phyloP scores from a whole-genome alignment of 2,888 invertebrate genomes.

The Plebejus anna region DNA sequence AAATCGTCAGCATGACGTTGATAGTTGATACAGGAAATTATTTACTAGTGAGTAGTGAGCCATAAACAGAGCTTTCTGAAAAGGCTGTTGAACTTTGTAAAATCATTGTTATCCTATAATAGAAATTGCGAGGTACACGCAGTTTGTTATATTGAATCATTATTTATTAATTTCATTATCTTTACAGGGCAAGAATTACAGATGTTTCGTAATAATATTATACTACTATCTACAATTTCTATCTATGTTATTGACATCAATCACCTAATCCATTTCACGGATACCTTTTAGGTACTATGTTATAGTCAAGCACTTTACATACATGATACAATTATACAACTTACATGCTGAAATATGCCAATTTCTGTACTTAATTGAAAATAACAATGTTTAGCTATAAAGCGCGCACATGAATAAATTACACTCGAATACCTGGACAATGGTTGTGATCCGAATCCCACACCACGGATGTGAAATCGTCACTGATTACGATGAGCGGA shows the following conservation, averaged over 20 bases:
- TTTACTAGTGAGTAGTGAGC: not conserved
- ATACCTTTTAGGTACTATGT: too few species aligned
- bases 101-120: not conserved
- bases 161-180: too few species aligned
- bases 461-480: conserved; percentile 34
- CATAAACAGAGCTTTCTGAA: not conserved
- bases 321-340: not conserved
- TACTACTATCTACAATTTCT: too few species aligned
- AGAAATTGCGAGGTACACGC: not conserved
- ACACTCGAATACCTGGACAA: conserved; percentile 23
- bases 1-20: not conserved
- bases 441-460: conserved; percentile 32
- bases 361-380: not conserved
- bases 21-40: not conserved
- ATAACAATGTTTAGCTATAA: not conserved
- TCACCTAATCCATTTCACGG: too few species aligned
- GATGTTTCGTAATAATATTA: too few species aligned
- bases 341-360: not conserved
- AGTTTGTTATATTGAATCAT: not conserved
- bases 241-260: too few species aligned
- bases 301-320: not conserved
- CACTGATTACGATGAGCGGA: conserved; percentile 34
- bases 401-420: not conserved
- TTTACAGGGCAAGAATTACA: too few species aligned
- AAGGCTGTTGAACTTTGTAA: not conserved